Evolutionary conservation across 53 echinoderm and acorn worm species (phyloP), one percentile per base, ranked within the genome.

Genomic region (Paracentrotus lividus): DNA sequence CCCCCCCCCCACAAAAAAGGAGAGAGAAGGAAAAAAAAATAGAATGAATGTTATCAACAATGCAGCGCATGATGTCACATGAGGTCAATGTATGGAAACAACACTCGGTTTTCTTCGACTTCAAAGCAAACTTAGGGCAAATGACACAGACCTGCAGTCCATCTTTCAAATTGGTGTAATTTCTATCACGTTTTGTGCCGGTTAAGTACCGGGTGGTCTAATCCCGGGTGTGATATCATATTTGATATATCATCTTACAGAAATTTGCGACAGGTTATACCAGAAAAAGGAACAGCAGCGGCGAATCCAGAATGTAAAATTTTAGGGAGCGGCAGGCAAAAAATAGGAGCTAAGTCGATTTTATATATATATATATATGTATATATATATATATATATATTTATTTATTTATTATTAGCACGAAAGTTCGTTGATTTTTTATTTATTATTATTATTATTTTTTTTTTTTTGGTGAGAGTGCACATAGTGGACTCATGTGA

Each of bases 111-210:
- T 72, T 72, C 40, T 72, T 72, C 40, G 18, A 16, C 40, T 72
- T 72, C 18, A 27, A 72, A 72, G 20, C 18, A 72, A 31, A 40
- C 72, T 3, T 38, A 7, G 36, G 40, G 40, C 36, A 38, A 72
- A 38, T 18, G 20, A 5, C 20, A 38, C 18, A 8, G 72, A 6
- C 36, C 72, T 33, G 72, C 40, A 36, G 40, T 72, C 72, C 72
- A 72, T 72, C 72, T 72, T 38, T 72, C 72, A 72, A 20, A 8
- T 67, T 67, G 31, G 67, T 72, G 72, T 72, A 72, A 72, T 72
- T 72, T 18, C 40, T 72, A 38, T 72, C 72, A 72, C 72, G 40
- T 72, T 72, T 40, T 20, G 72, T 38, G 40, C 72, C 20, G 36
- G 72, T 40, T 72, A 72, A 72, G 36, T 10, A 29, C 72, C 21